Base-by-base conservation (phyloP, 2,797 vertebrate species). In the Gambelia wislizenii region DNA sequence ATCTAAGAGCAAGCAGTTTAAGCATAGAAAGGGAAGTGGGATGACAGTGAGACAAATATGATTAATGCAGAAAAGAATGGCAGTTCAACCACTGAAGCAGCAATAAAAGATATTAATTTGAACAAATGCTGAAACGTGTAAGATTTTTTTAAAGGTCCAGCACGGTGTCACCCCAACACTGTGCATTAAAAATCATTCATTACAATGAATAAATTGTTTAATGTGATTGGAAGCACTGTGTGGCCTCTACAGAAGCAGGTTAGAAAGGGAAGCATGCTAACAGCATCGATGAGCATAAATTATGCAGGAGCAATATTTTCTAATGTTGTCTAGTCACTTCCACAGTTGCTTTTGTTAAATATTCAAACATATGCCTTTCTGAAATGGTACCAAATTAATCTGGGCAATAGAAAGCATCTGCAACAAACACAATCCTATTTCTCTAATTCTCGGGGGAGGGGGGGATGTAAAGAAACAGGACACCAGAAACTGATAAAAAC, bases 141-240 rank as follows among this genome's bases (percentile, higher is more conserved):
- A 90, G 94, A 90, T 27, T 78, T 86, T 97, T 96, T 96, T 94
- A 96, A 95, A 95, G 94, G 96, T 96, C 94, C 92, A 93, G 94
- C 90, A 96, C 96, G 96, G 97, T 94, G 79, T 91, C 95, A 94
- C 96, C 95, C 92, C 95, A 93, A 95, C 90, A 91, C 92, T 95
- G 96, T 92, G 95, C 97, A 97, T 97, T 97, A 98, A 97, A 85
- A 98, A 96, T 95, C 96, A 95, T 97, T 97, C 97, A 97, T 98
- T 97, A 98, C 96, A 93, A 96, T 95, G 97, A 97, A 97, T 97
- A 98, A 97, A 98, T 97, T 96, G 95, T 93, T 97, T 97, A 97
- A 98, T 96, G 97, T 98, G 97, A 98, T 97, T 95, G 96, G 97
- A 97, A 97, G 97, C 96, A 93, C 96, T 80, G 85, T 94, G 94